Evolutionary conservation across 2,113 vertebrate species (phyloP), one percentile per base, ranked within the genome.

Genomic region (Furnarius figulus): DNA sequence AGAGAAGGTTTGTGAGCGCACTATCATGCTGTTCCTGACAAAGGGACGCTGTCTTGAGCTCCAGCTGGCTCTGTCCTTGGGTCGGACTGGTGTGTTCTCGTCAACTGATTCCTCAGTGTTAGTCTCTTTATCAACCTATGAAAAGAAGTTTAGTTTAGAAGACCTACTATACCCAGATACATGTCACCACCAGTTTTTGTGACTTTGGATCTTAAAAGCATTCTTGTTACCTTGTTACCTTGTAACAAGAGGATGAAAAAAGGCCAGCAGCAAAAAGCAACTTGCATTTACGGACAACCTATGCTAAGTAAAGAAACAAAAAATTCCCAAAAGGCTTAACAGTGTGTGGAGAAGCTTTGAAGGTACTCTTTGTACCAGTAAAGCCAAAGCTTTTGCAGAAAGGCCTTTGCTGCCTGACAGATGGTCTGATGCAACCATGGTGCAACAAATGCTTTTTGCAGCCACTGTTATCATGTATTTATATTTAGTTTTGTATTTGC

Each of bases 1-100:
- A 61, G 98, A 99, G 91, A 99, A 99, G 91, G 98, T 99, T 79
- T 99, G 98, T 2, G 98, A 99, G 87, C 98, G 98, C 75, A 99
- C 98, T 6, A 99, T 98, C 98, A 98, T 94, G 72, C 98, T 98
- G 97, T 97, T 98, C 71, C 98, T 96, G 84, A 98, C 98, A 70
- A 98, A 98, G 9, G 98, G 97, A 58, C 86, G 96, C 95, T 98
- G 98, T 83, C 97, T 96, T 4, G 92, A 90, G 62, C 97, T 97
- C 93, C 98, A 97, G 92, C 95, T 92, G 68, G 49, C 76, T 70
- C 97, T 97, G 63, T 99, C 98, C 95, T 98, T 98, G 91, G 98
- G 98, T 46, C 97, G 98, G 13, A 98, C 98, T 2, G 97, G 37
- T 82, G 97, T 4, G 1, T 56, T 94, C 75, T 97, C 81, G 0